Base-by-base conservation (phyloP, 2,797 vertebrate genomes). In the Pampus argenteus region DNA sequence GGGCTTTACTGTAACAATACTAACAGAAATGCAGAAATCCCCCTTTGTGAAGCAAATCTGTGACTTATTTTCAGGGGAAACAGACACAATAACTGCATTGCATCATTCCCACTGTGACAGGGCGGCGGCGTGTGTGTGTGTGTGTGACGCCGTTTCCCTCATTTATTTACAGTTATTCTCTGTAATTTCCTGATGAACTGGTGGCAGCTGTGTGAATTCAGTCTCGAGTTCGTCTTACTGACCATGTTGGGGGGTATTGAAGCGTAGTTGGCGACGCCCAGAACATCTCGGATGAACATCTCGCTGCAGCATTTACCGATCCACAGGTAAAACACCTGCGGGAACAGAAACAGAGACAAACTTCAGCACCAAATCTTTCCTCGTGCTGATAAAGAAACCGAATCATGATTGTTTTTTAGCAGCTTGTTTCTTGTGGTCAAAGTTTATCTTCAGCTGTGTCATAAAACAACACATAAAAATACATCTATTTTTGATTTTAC, bases 171-270 rank as follows among this genome's bases (percentile, higher is more conserved):
- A 18, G 8, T 34, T 45, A 25, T 17, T 71, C 10, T 38, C 18
- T 52, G 3, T 49, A 8, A 36, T 40, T 23, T 56, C 42, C 44
- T 20, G 26, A 51, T 22, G 3, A 8, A 22, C 45, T 10, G 9
- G 8, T 0, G 22, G n/a, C 29, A 20, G 42, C 49, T 31, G 40
- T 17, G 45, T 9, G 4, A 14, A 2, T 3, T 14, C 36, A 62
- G 36, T 18, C 34, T 9, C 0, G 29, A 6, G 50, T 26, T 26
- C 9, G 20, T 44, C 6, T 26, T 25, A 64, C 95, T 93, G 77
- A 99, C 98, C 98, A 99, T 95, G 91, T 93, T 97, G 76, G 95
- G 91, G 65, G 97, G 97, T 57, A 99, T 71, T 7, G 96, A 95
- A 2, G 95, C 89, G 83, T 96, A 96, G 94, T 93, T 93, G 4